These are phyloP conservation scores for Ypsolopha scabrella DNA, from an alignment of 2,888 invertebrate species.

Conservation along the genomic window DNA sequence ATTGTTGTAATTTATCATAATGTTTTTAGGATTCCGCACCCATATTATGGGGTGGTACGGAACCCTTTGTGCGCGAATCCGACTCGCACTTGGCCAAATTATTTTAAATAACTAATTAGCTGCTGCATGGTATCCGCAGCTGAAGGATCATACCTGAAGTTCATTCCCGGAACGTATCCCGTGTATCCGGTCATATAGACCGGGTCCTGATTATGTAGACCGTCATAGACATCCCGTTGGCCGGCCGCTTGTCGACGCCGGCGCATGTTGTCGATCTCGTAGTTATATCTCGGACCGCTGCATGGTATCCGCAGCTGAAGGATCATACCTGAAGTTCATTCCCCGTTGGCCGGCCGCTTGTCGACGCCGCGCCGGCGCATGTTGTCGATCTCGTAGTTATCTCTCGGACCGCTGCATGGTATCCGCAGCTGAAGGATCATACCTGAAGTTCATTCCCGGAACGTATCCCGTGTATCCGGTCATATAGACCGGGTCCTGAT, in stretches of 20 bases:
- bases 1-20: too few relatives aligned
- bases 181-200: constrained; percentile 78
- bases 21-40: too few relatives aligned
- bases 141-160: constrained; percentile 13
- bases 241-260: constrained; percentile 35
- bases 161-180: constrained; percentile 79
- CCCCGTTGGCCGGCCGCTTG: constrained; percentile 36
- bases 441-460: constrained; percentile 76
- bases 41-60: too few relatives aligned
- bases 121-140: too few relatives aligned
- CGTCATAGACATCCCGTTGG: constrained; percentile 54
- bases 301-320: too few relatives aligned
- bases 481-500: constrained; percentile 67
- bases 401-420: too few relatives aligned
- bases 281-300: constrained; percentile 63
- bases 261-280: constrained; percentile 45
- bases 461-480: constrained; percentile 81
- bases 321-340: constrained; percentile 70
- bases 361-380: constrained; percentile 38
- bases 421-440: too few relatives aligned
- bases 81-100: too few relatives aligned
- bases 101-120: too few relatives aligned
- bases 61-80: too few relatives aligned
- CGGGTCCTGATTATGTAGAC: constrained; percentile 45
- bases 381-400: constrained; percentile 53